Percentiles rank a stretch among this genome's conserved stretches.
Conservation (phyloP, 30 jellyfish, hydroid and myxozoan genomes). For the Pelagia noctiluca region DNA sequence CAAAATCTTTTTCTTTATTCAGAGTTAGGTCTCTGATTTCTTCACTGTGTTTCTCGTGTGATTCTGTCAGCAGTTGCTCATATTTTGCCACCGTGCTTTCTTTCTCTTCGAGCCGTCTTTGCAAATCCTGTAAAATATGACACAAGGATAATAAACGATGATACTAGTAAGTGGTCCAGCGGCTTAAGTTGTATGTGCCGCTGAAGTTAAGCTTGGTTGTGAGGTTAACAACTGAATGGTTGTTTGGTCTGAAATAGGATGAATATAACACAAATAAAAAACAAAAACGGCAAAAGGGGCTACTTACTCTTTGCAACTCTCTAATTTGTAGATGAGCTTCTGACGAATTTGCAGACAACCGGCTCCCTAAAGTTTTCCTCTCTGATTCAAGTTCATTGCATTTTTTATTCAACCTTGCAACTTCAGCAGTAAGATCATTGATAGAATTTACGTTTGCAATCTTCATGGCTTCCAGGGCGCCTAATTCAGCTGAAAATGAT, state of each 20-base stretch:
- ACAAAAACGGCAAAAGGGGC: neutral
- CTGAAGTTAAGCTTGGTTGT: no score
- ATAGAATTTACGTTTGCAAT: constrained; percentile 23
- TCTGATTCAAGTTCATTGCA: constrained; percentile 73
- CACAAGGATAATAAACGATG: no score
- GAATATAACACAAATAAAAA: no score
- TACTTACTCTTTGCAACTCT: constrained; percentile 48
- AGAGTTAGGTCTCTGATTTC: neutral
- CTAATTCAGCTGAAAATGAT: constrained; percentile 62
- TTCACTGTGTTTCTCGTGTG: constrained; percentile 8
- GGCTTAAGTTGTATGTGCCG: no score
- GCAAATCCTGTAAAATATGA: constrained; percentile 45
- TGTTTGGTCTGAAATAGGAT: no score
- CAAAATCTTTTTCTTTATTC: constrained; percentile 25
- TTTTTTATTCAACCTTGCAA: constrained; percentile 32
- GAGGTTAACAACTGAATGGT: no score
- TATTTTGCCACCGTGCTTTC: constrained; percentile 25
- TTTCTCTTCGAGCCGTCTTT: constrained; percentile 40
- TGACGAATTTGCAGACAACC: constrained; percentile 57
- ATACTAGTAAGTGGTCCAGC: no score
- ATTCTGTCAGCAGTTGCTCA: constrained; percentile 22
- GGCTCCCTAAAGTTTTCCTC: constrained; percentile 59
- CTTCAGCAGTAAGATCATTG: constrained; percentile 26
- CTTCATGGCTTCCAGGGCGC: constrained; percentile 61
- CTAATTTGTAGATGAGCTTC: constrained; percentile 51